A percentile compares a stretch with the other conserved stretches of the same genome.
Evolutionary conservation across 2,888 invertebrate species (phyloP).

Genomic region (Digitonthophagus gazella): DNA sequence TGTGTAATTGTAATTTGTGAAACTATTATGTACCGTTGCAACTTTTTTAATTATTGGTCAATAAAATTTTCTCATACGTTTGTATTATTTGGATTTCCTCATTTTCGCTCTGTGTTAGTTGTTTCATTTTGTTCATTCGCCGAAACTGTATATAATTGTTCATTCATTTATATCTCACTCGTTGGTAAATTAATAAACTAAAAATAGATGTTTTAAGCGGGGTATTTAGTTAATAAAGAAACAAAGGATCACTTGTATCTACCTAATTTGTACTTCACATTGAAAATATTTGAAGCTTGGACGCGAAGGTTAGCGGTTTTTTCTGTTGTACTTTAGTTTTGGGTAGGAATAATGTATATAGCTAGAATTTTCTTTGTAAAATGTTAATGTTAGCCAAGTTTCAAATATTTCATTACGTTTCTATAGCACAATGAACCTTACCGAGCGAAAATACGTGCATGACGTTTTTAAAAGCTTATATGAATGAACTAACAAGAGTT

Average conservation of each 20-base stretch:
- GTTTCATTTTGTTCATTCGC: background rate
- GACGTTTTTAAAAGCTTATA: background rate
- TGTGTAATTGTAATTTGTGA: conserved; percentile 18
- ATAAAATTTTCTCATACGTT: conserved; percentile 18
- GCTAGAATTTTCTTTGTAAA: background rate
- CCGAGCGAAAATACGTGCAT: background rate
- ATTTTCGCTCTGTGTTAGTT: background rate
- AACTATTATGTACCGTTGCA: conserved; percentile 15
- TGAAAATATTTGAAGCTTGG: background rate
- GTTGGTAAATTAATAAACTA: background rate
- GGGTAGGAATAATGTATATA: background rate
- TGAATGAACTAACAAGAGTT: background rate
- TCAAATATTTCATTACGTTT: background rate
- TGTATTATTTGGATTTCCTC: conserved; percentile 6
- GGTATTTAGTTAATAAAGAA: background rate
- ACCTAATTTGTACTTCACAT: background rate
- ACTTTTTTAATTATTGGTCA: conserved; percentile 19
- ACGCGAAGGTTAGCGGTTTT: background rate
- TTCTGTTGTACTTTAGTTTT: no score
- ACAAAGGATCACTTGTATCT: no score
- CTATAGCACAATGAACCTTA: background rate
- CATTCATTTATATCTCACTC: background rate
- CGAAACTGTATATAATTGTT: background rate
- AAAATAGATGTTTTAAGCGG: no score
- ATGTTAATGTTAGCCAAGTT: background rate